Evolutionary conservation across 2,888 invertebrate genomes (phyloP).

Genomic region (Tipula confusa): DNA sequence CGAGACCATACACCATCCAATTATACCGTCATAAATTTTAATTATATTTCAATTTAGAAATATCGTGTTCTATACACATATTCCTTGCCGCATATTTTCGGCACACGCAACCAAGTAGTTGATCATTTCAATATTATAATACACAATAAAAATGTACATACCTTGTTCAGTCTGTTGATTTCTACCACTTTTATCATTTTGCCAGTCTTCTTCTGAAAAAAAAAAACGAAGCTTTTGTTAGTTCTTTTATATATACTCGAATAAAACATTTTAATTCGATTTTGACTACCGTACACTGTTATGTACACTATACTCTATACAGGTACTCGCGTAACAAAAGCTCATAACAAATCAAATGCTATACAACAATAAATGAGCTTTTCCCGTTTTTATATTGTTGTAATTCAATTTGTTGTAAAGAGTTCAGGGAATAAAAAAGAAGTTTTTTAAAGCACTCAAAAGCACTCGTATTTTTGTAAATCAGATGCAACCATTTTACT

Average conservation of each 20-base stretch:
- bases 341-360: not conserved
- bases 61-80: not conserved
- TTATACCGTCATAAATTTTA: not conserved
- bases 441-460: not conserved
- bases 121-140: not conserved
- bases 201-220: conserved; percentile 62
- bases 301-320: not conserved
- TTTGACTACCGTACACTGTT: not conserved
- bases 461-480: not conserved
- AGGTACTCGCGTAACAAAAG: not conserved
- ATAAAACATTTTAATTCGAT: not conserved
- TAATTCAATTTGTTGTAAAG: not conserved
- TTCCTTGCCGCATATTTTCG: not conserved
- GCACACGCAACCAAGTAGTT: not conserved
- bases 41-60: not conserved
- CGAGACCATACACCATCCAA: not conserved
- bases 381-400: not conserved
- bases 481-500: not conserved
- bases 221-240: conserved; percentile 28
- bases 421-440: not conserved
- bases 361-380: not conserved
- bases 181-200: conserved; percentile 53
- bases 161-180: conserved; percentile 48
- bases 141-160: conserved; percentile 37
- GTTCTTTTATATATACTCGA: not conserved